Percentiles rank a stretch among this genome's conserved stretches.
Evolutionary conservation across 2,888 invertebrate species (phyloP).

Genomic region (Melipona bicolor): DNA sequence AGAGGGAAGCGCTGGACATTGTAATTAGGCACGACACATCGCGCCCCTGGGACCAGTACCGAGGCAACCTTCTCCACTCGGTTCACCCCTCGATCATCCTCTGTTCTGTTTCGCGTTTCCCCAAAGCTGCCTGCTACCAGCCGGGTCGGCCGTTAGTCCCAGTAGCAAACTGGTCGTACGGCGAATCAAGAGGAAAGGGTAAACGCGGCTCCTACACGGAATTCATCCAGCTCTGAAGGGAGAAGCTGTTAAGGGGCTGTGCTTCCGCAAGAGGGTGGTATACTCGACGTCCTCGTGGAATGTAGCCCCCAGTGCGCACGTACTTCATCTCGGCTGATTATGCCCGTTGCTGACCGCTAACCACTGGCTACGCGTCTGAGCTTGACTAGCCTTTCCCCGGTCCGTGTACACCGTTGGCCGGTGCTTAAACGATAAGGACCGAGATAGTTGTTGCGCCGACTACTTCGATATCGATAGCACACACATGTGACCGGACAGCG

Average conservation of each 20-base stretch:
- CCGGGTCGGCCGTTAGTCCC: neutral
- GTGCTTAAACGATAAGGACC: constrained; percentile 45
- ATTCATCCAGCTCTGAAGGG: constrained; percentile 24
- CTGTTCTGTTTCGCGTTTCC: constrained; percentile 9
- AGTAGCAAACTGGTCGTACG: constrained; percentile 8
- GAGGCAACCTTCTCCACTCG: constrained; percentile 32
- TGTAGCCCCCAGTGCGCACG: constrained; percentile 74
- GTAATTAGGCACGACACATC: constrained; percentile 84
- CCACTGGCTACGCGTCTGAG: constrained; percentile 32
- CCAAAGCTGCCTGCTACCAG: neutral
- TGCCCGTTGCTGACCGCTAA: constrained; percentile 61
- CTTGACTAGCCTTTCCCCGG: constrained; percentile 33
- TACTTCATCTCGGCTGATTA: constrained; percentile 81
- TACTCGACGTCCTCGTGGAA: constrained; percentile 55
- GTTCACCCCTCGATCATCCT: constrained; percentile 53
- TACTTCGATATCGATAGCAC: constrained; percentile 36
- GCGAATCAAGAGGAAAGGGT: constrained; percentile 16
- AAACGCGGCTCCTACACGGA: constrained; percentile 30
- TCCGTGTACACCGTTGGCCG: neutral
- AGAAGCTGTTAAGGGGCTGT: constrained; percentile 21
- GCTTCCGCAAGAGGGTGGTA: constrained; percentile 28
- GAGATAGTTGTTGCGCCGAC: constrained; percentile 22
- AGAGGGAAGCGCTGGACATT: constrained; percentile 81
- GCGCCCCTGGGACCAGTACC: constrained; percentile 78
- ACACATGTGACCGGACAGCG: constrained; percentile 21